phyloP scores from a whole-genome alignment of 37 sponge, comb jelly and placozoan species.

The Petrosia ficiformis region DNA sequence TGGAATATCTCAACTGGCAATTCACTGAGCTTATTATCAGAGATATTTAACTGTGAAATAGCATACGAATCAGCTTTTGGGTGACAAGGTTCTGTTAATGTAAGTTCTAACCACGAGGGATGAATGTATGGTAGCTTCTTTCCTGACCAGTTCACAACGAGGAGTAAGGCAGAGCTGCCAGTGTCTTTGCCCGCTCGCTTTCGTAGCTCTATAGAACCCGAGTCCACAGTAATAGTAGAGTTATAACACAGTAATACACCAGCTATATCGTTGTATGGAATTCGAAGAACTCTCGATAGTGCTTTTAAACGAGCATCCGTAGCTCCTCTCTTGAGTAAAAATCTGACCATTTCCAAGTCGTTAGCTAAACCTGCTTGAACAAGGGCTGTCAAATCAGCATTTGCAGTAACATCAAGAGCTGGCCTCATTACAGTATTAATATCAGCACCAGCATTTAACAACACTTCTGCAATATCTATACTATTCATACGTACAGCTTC shows the following conservation, averaged over 20 bases:
- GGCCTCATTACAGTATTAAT: constrained; percentile 73
- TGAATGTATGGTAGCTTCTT: constrained; percentile 42
- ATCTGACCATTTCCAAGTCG: constrained; percentile 46
- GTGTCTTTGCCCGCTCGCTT: constrained; percentile 4
- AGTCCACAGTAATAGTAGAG: constrained; percentile 16
- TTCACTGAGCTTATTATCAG: constrained; percentile 55
- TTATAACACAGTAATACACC: constrained; percentile 74
- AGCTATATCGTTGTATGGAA: constrained; percentile 15
- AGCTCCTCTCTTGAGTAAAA: constrained; percentile 67
- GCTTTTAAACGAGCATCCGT: constrained; percentile 74
- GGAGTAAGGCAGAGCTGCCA: neutral
- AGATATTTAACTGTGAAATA: constrained; percentile 62
- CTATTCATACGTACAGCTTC: constrained; percentile 40
- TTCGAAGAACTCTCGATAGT: constrained; percentile 46
- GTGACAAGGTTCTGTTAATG: constrained; percentile 17
- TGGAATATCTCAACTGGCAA: constrained; percentile 74
- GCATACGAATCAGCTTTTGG: constrained; percentile 12
- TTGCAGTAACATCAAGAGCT: constrained; percentile 13
- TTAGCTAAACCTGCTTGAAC: constrained; percentile 61
- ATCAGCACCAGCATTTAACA: constrained; percentile 72
- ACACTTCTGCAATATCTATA: constrained; percentile 48
- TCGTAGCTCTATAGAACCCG: neutral
- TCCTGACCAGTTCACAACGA: constrained; percentile 53
- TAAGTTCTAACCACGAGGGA: constrained; percentile 51
- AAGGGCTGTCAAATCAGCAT: constrained; percentile 69